phyloP scores from a whole-genome alignment of 2,797 vertebrate species.

The Sarcoramphus papa region DNA sequence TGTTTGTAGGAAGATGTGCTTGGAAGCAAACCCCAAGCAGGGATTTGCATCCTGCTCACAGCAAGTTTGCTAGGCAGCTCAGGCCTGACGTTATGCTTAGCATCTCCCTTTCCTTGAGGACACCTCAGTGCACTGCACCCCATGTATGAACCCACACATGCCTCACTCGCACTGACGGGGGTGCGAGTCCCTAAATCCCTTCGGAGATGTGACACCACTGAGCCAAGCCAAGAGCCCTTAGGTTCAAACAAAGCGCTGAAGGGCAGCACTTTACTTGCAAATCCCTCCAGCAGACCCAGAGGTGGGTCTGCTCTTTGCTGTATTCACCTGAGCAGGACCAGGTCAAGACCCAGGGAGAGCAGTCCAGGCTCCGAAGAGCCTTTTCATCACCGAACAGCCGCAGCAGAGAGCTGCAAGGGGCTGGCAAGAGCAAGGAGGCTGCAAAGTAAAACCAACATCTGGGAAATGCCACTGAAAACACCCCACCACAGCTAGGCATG shows the following conservation, averaged over 20 bases:
- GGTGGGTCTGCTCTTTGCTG: neutral
- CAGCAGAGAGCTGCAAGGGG: neutral
- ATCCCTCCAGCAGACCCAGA: neutral
- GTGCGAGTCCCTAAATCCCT: fast-evolving
- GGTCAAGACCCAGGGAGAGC: neutral
- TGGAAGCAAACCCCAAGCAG: neutral
- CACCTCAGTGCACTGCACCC: neutral
- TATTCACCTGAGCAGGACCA: neutral
- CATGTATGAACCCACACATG: neutral
- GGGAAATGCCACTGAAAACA: neutral
- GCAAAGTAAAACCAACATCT: neutral
- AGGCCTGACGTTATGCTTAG: neutral
- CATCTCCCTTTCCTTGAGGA: neutral
- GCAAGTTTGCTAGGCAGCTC: neutral
- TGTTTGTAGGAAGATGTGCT: neutral
- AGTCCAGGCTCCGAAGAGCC: neutral
- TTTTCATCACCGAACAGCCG: neutral
- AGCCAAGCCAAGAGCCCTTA: neutral
- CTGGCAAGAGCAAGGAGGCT: neutral
- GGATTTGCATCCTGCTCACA: neutral
- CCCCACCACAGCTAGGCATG: neutral
- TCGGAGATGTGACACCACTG: neutral
- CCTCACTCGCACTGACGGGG: fast-evolving
- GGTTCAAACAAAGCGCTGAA: neutral
- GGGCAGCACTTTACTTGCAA: neutral